Evolutionary conservation across 2,888 invertebrate genomes (phyloP).

Genomic region (Cryptosula pallasiana): DNA sequence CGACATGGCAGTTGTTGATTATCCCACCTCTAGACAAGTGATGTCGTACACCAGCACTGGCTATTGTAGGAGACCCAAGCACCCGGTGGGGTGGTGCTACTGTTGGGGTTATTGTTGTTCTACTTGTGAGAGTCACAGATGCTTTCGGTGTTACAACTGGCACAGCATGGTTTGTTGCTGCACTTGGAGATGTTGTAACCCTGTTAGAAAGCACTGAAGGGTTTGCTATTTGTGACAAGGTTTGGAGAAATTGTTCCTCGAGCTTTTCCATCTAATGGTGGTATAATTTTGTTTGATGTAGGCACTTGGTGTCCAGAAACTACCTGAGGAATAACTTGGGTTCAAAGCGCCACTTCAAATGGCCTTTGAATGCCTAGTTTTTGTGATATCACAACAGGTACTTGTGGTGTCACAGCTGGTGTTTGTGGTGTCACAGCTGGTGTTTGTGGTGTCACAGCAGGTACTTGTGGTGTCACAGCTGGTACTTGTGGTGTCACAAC

Average conservation of each 20-base stretch:
- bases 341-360: no score
- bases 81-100: background rate
- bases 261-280: no score
- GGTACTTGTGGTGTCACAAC: no score
- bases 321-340: no score
- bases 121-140: background rate
- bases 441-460: background rate
- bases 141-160: background rate
- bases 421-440: background rate
- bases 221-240: background rate
- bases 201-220: background rate
- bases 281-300: no score
- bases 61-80: background rate
- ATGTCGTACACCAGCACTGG: no score
- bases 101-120: background rate
- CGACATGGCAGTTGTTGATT: no score
- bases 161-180: background rate
- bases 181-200: background rate
- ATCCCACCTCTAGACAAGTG: no score
- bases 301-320: no score
- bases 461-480: background rate
- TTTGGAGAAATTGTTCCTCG: no score
- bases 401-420: background rate
- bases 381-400: no score
- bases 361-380: no score